Conservation (phyloP, 2,888 invertebrate species). For the Erebia epiphron region DNA sequence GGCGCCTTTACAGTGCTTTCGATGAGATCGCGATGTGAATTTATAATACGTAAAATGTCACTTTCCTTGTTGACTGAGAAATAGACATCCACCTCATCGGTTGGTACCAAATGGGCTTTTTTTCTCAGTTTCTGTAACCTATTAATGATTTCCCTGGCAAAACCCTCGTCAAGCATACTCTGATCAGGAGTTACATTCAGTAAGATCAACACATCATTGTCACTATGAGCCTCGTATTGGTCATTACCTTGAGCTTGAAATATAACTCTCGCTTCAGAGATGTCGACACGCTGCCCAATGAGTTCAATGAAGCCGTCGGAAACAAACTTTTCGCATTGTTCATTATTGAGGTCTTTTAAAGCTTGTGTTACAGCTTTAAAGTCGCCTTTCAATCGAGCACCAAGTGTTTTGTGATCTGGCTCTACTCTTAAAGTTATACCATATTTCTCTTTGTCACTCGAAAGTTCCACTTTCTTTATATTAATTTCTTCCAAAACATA, state of each 20-base stretch:
- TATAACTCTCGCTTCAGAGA: conserved; percentile 92
- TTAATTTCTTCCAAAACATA: conserved; percentile 97
- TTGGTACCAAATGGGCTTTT: conserved; percentile 95
- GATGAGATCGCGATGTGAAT: conserved; percentile 89
- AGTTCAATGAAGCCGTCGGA: conserved; percentile 88
- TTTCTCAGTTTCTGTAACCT: conserved; percentile 98
- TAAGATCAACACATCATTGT: conserved; percentile 94
- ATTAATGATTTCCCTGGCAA: conserved; percentile 97
- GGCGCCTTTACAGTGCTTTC: conserved; percentile 92
- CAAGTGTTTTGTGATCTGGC: conserved; percentile 96
- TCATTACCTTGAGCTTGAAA: conserved; percentile 88
- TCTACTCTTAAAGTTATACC: conserved; percentile 96
- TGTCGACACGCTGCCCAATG: conserved; percentile 88
- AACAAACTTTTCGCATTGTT: conserved; percentile 90
- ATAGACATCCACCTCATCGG: conserved; percentile 93
- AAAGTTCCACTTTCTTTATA: conserved; percentile 91
- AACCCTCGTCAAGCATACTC: conserved; percentile 96
- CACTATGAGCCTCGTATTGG: conserved; percentile 95
- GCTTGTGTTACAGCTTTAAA: conserved; percentile 93
- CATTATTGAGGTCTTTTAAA: conserved; percentile 90
- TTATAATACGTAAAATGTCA: conserved; percentile 86
- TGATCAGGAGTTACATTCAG: conserved; percentile 95
- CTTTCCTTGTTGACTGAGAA: conserved; percentile 85
- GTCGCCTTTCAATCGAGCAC: conserved; percentile 93
- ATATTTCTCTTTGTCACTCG: conserved; percentile 95